Evolutionary conservation across 2,888 invertebrate genomes (phyloP).

Genomic region (Coleophora deauratella): DNA sequence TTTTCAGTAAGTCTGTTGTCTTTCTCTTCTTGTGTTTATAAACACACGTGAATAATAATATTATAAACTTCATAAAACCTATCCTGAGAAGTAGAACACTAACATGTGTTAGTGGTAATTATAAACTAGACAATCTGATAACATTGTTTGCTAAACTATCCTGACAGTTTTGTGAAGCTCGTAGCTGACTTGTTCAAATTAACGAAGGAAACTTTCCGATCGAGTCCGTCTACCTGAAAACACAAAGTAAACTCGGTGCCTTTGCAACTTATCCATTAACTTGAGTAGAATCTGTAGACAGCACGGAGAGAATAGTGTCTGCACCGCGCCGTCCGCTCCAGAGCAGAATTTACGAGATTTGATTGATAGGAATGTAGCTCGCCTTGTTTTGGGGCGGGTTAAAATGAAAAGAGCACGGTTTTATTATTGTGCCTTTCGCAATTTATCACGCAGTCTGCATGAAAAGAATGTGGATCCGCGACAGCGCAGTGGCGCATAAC

Average conservation of each 20-base stretch:
- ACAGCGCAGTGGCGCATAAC: constrained; percentile 25
- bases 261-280: constrained; percentile 73
- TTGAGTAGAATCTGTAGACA: constrained; percentile 73
- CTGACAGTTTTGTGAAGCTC: constrained; percentile 59
- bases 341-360: constrained; percentile 57
- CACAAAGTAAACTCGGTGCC: constrained; percentile 71
- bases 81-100: constrained; percentile 1
- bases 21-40: too few species aligned
- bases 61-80: constrained; percentile 2
- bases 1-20: too few species aligned
- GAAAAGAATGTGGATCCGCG: constrained; percentile 25
- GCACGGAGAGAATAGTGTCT: constrained; percentile 56
- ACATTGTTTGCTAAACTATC: constrained; percentile 46
- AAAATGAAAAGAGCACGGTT: constrained; percentile 15
- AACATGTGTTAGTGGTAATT: constrained; percentile 16
- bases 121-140: constrained; percentile 30
- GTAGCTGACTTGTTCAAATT: constrained; percentile 63
- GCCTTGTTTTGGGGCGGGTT: constrained; percentile 21
- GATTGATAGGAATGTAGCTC: constrained; percentile 37
- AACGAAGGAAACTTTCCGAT: constrained; percentile 70
- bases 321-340: constrained; percentile 36
- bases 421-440: constrained; percentile 9
- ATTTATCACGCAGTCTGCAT: constrained; percentile 24
- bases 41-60: too few species aligned
- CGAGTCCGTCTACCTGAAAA: constrained; percentile 72